A percentile compares a stretch with the other conserved stretches of the same genome.
phyloP scores from a whole-genome alignment of 2,888 invertebrate genomes.

The Eupithecia subumbrata region DNA sequence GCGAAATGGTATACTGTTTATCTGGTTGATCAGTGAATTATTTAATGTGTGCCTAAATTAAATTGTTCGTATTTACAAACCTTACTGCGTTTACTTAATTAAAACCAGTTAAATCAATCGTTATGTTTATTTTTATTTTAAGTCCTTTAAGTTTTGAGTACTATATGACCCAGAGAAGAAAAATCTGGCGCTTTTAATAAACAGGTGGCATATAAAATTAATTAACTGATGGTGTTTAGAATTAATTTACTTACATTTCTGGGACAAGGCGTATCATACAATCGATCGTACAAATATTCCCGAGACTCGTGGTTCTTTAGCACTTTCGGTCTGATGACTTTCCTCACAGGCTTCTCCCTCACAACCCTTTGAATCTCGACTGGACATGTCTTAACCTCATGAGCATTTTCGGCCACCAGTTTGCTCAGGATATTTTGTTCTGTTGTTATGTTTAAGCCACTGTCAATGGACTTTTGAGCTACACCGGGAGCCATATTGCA shows the following conservation, averaged over 20 bases:
- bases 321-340: constrained; percentile 69
- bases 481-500: constrained; percentile 71
- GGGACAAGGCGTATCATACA: constrained; percentile 70
- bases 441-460: constrained; percentile 49
- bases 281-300: constrained; percentile 72
- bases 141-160: neutral
- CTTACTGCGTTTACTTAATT: neutral
- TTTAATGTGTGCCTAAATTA: neutral
- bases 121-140: neutral
- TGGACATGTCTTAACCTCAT: constrained; percentile 45
- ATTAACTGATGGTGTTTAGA: neutral
- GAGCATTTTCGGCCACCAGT: constrained; percentile 1
- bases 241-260: constrained; percentile 41
- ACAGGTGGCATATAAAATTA: too few relatives aligned
- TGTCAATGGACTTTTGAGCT: constrained; percentile 58
- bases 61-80: neutral
- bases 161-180: neutral
- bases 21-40: neutral
- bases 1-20: neutral
- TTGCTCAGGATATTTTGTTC: constrained; percentile 52
- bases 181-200: too few relatives aligned
- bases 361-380: constrained; percentile 44
- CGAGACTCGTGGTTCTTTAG: constrained; percentile 70
- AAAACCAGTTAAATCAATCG: neutral
- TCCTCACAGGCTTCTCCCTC: constrained; percentile 54